Evolutionary conservation across 2,113 vertebrate species (phyloP).

Genomic region (Lutjanus erythropterus): DNA sequence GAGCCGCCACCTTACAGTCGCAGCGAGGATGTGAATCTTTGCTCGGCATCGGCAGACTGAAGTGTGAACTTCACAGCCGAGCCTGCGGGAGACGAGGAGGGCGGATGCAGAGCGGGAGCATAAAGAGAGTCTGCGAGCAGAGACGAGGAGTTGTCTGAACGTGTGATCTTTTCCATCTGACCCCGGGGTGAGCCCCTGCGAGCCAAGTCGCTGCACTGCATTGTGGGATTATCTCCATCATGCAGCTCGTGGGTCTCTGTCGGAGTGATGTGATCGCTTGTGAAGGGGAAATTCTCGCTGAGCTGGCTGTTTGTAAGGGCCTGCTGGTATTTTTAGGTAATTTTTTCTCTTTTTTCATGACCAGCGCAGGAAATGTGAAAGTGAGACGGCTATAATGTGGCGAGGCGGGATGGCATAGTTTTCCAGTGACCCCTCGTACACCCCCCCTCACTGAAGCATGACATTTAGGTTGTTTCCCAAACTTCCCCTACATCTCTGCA

Average conservation of each 20-base stretch:
- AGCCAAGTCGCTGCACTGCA: constrained; percentile 44
- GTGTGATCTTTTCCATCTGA: constrained; percentile 35
- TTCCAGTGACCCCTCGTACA: constrained; percentile 31
- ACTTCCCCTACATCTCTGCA: constrained; percentile 20
- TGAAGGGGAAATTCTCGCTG: constrained; percentile 76
- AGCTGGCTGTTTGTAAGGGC: constrained; percentile 58
- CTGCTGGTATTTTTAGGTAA: constrained; percentile 65
- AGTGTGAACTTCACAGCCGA: constrained; percentile 45
- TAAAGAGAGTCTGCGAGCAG: constrained; percentile 25
- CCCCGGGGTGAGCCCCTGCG: constrained; percentile 28
- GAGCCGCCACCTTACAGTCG: constrained; percentile 16
- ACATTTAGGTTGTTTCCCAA: constrained; percentile 48
- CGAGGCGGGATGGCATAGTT: constrained; percentile 40
- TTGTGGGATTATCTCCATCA: constrained; percentile 64
- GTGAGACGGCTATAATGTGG: constrained; percentile 43
- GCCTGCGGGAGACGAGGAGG: constrained; percentile 27
- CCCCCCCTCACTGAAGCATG: constrained; percentile 1
- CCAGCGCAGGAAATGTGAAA: constrained; percentile 59
- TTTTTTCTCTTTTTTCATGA: constrained; percentile 33
- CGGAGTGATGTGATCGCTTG: constrained; percentile 47
- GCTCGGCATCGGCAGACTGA: constrained; percentile 10
- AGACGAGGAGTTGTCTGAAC: constrained; percentile 26
- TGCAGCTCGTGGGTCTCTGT: constrained; percentile 34
- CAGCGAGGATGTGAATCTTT: constrained; percentile 12
- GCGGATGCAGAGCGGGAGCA: constrained; percentile 19